Base-by-base conservation (phyloP, 1,140 invertebrate genomes). In the Lucilia cuprina region DNA sequence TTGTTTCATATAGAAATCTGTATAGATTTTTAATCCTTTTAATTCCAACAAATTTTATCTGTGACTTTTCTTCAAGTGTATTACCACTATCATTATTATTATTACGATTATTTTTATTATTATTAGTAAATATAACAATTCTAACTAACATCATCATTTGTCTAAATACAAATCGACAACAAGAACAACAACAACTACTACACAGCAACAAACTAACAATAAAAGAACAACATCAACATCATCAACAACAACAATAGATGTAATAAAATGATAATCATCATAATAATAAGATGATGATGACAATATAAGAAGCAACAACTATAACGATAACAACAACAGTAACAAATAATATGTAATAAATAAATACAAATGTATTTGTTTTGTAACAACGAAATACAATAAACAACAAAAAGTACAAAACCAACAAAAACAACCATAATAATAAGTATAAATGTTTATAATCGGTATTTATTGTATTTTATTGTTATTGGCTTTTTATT, bases 211-310 rank as follows among this genome's bases (percentile, higher is more conserved):
- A 60, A 30, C 25, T 30, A 30, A 30, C 25, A 30, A 30, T 5
- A 60, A 17, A 60, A 60, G 14, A 60, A 60, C 55, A 41, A 41
- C 41, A 41, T 41, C 55, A 60, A 60, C 2, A 60, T 5, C 13
- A 60, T 10, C 50, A 60, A 60, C 50, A 60, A 60, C 50, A 60
- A 60, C 55, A 60, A 60, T 60, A n/a, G 55, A 5, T 14, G n/a
- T 60, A 60, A 60, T 60, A 60, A 60, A 60, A 60, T 60, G 19
- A 70, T 70, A 70, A 70, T 70, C n/a, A 70, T 70, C n/a, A 70
- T 70, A 19, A 10, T 65, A 65, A 19, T 3, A 60, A n/a, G n/a
- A 60, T 25, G 55, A 60, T 60, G n/a, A 60, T 25, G n/a, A 70
- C 65, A 70, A 25, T 21, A 30, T 30, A 30, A 30, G 25, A 30